These are phyloP conservation scores for Otus sunia DNA, from an alignment of 2,113 vertebrate species.

Conservation along the genomic window DNA sequence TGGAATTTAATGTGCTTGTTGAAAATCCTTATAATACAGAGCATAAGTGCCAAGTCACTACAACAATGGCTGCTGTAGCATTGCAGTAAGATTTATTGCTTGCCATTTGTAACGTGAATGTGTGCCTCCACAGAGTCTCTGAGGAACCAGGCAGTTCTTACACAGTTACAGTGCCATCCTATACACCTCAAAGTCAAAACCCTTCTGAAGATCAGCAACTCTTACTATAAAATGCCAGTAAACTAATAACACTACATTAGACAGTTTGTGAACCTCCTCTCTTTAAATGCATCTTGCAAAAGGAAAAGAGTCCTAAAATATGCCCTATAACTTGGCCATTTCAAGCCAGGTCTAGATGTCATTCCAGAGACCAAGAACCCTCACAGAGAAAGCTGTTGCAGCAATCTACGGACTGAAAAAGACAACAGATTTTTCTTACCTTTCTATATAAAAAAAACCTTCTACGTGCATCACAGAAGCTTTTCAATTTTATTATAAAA, in stretches of 20 bases:
- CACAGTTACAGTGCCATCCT: background rate
- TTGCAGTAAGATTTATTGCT: background rate
- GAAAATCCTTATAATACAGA: background rate
- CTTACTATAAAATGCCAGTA: background rate
- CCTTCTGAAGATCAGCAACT: background rate
- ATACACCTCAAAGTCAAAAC: background rate
- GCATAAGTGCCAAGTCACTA: background rate
- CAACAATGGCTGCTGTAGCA: background rate
- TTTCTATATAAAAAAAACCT: constrained; percentile 36
- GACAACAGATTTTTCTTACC: constrained; percentile 36
- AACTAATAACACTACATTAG: background rate
- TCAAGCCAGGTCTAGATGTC: background rate
- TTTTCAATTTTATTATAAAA: constrained; percentile 67
- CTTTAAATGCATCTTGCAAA: background rate
- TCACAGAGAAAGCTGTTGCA: background rate
- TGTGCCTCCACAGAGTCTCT: background rate
- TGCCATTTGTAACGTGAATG: background rate
- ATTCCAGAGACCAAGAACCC: background rate
- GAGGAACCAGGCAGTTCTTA: background rate
- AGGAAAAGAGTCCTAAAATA: background rate
- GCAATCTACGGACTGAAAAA: background rate
- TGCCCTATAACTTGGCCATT: background rate
- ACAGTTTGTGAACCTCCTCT: background rate
- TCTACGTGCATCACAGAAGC: constrained; percentile 43
- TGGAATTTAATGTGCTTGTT: background rate